phyloP scores from a whole-genome alignment of 1,140 invertebrate species.

The Armadillidium nasatum region DNA sequence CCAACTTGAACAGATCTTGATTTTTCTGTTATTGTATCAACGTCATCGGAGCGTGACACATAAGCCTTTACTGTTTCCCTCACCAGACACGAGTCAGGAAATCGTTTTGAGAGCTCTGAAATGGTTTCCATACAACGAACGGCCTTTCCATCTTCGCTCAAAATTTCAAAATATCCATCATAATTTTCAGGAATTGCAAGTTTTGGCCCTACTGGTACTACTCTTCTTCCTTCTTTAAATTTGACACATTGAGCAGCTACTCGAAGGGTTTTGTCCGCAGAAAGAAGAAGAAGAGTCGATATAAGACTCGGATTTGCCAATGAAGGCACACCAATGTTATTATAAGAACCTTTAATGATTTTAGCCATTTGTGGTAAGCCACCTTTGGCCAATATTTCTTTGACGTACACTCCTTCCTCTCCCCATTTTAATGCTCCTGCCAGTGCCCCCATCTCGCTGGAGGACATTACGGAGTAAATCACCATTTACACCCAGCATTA shows the following conservation, averaged over 20 bases:
- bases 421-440: slow-evolving; percentile 62
- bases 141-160: slow-evolving; percentile 85
- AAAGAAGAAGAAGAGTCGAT: slow-evolving; percentile 75
- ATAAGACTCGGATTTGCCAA: slow-evolving; percentile 74
- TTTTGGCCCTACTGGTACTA: slow-evolving; percentile 71
- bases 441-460: slow-evolving; percentile 46
- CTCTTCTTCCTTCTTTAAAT: slow-evolving; percentile 72
- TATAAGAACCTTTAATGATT: slow-evolving; percentile 87
- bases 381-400: slow-evolving; percentile 72
- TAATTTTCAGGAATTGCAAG: slow-evolving; percentile 85
- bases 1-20: slow-evolving; percentile 66
- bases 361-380: slow-evolving; percentile 77
- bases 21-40: slow-evolving; percentile 61
- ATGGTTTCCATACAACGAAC: slow-evolving; percentile 85
- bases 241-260: slow-evolving; percentile 82
- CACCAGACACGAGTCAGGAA: slow-evolving; percentile 73
- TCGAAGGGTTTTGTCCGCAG: slow-evolving; percentile 73
- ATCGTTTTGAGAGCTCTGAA: slow-evolving; percentile 68
- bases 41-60: slow-evolving; percentile 49
- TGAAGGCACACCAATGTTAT: slow-evolving; percentile 77
- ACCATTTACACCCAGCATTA: background rate
- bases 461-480: slow-evolving; percentile 22
- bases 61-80: slow-evolving; percentile 79
- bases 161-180: slow-evolving; percentile 84
- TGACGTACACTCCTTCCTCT: slow-evolving; percentile 69